Base-by-base conservation (phyloP, 2,797 vertebrate genomes). In the Staurois parvus region DNA sequence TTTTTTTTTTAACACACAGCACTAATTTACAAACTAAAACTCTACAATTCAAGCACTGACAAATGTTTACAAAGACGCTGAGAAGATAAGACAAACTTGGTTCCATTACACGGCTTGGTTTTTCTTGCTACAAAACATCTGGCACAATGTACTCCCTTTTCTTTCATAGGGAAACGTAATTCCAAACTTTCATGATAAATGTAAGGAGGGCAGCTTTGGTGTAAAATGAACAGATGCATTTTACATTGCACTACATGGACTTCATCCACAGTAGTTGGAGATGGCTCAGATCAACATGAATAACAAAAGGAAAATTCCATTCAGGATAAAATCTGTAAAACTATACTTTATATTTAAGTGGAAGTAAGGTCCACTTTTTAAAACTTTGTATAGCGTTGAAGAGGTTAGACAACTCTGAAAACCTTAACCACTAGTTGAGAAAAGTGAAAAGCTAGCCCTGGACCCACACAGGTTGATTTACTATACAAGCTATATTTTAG, bases 41-140 rank as follows among this genome's bases (percentile, higher is more conserved):
- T 66, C 64, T 29, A 66, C 26, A 26, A 66, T 29, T 28, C 64
- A 29, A 12, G 28, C 64, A 26, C 26, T 29, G 64, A 66, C 28
- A 29, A 66, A 66, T 29, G 64, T 66, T 66, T 66, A 66, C 28
- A 77, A 77, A 32, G 52, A 52, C 48, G 28, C 32, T 29, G 56
- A 64, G 11, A 28, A 62, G 75, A 52, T 34, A 77, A 62, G 29
- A 64, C 2, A 29, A 29, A 62, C 52, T 66, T 66, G 10, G 64
- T 29, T 66, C 26, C 28, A 11, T 29, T 66, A 11, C 21, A 72
- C 34, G 1, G 42, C 37, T 4, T 24, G 3, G 8, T 2, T 24
- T 40, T n/a, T 34, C 30, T 40, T 72, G 70, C 21, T 72, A 40
- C 37, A 72, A 42, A 72, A 26, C 70, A n/a, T 72, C 70, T 40